Conservation (phyloP, 2,797 vertebrate species). For the Echeneis naucrates region DNA sequence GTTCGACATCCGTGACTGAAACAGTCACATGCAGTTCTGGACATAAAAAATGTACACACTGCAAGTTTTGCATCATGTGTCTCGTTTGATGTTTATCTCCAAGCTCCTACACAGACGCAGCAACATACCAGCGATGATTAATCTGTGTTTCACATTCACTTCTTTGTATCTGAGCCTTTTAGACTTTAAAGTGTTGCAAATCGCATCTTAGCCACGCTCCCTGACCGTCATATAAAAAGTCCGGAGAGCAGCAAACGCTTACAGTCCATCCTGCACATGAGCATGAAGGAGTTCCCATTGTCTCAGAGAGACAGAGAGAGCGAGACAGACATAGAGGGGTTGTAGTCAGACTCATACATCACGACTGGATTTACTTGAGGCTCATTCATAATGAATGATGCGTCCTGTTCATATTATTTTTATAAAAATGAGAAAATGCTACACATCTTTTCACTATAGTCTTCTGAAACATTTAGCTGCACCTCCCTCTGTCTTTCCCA, state of each 20-base stretch:
- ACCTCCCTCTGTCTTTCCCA: neutral
- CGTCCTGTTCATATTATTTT: conserved; percentile 68
- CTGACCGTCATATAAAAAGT: no score
- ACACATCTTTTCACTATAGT: conserved; percentile 46
- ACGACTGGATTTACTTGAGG: conserved; percentile 45
- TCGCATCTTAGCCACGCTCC: no score
- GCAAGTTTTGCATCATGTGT: neutral
- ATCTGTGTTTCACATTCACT: neutral
- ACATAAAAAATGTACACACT: neutral
- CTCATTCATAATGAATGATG: conserved; percentile 72
- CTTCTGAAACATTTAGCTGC: conserved; percentile 11
- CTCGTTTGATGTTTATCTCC: neutral
- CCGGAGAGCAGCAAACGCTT: conserved; percentile 10
- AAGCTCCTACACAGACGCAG: neutral
- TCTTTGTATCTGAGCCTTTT: neutral
- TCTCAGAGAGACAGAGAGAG: conserved; percentile 15
- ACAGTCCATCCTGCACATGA: neutral
- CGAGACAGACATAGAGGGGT: neutral
- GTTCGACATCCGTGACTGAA: neutral
- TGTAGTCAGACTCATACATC: conserved; percentile 53
- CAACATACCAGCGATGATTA: neutral
- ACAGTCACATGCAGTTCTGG: neutral
- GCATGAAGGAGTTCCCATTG: conserved; percentile 2
- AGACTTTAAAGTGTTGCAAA: neutral
- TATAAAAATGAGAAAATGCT: conserved; percentile 65